Percentiles rank a stretch among this genome's conserved stretches.
Evolutionary conservation across 1,140 invertebrate species (phyloP).

Genomic region (Ceratoteleas bidentatus): DNA sequence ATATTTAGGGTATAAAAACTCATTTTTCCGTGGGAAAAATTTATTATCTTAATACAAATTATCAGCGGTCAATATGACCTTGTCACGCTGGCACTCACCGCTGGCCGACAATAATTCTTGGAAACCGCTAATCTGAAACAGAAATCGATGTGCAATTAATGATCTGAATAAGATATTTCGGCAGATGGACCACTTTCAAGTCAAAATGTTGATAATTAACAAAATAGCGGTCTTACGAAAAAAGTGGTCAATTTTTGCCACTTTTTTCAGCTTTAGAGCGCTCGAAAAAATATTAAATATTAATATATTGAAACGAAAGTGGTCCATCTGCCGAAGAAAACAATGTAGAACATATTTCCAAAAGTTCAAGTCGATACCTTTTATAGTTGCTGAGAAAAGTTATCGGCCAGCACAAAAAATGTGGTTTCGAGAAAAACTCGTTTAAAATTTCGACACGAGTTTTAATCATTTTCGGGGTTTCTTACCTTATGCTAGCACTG

Average conservation of each 20-base stretch:
- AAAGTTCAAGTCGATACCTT: slow-evolving; percentile 1
- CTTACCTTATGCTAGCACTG: slow-evolving; percentile 1
- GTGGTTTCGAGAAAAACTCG: slow-evolving; percentile 12
- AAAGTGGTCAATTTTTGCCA: slow-evolving; percentile 4
- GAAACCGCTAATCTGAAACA: slow-evolving; percentile 15
- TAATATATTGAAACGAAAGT: slow-evolving; percentile 7
- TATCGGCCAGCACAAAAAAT: slow-evolving; percentile 5
- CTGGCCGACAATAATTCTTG: neutral
- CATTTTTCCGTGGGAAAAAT: neutral
- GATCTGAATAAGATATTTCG: slow-evolving; percentile 13
- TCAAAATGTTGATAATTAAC: slow-evolving; percentile 16
- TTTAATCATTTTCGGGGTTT: neutral
- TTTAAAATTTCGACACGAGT: slow-evolving; percentile 12
- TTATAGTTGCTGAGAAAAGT: neutral
- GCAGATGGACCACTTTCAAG: neutral
- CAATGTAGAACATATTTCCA: slow-evolving; percentile 9
- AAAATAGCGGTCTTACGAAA: slow-evolving; percentile 4
- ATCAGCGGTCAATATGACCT: neutral
- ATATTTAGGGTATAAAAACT: neutral
- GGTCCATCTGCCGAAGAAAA: slow-evolving; percentile 6
- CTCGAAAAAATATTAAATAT: slow-evolving; percentile 3
- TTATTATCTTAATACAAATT: neutral
- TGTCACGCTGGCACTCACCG: neutral
- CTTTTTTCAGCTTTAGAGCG: no score
- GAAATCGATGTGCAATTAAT: slow-evolving; percentile 15